These are phyloP conservation scores for Campoplex nolae DNA, from an alignment of 2,888 invertebrate genomes.

Conservation along the genomic window DNA sequence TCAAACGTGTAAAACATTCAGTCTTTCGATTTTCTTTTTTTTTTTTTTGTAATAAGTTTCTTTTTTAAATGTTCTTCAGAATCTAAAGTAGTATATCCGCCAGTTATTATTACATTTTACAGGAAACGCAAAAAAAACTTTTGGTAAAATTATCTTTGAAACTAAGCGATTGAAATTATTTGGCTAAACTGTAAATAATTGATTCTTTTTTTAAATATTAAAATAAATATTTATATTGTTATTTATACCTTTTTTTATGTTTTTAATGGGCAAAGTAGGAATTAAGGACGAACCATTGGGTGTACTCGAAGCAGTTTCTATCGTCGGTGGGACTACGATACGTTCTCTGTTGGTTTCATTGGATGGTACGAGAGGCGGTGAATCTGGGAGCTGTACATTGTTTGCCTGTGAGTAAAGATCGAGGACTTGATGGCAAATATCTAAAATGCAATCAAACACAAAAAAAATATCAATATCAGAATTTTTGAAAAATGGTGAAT, in stretches of 20 bases:
- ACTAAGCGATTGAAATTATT: no score
- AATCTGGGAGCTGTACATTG: slow-evolving; percentile 87
- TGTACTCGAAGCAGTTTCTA: slow-evolving; percentile 78
- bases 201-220: not conserved
- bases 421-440: slow-evolving; percentile 97
- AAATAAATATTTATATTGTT: not conserved
- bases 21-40: no score
- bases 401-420: slow-evolving; percentile 95
- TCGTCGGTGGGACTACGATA: slow-evolving; percentile 73
- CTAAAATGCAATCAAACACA: slow-evolving; percentile 91
- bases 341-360: slow-evolving; percentile 79
- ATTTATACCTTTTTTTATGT: not conserved
- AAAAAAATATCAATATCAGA: slow-evolving; percentile 62
- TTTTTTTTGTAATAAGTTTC: not conserved
- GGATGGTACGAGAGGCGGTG: slow-evolving; percentile 88
- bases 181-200: not conserved
- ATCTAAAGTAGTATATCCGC: no score
- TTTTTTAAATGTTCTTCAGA: not conserved
- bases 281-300: slow-evolving; percentile 77
- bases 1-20: not conserved
- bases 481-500: not conserved
- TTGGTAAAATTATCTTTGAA: no score
- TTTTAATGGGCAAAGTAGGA: slow-evolving; percentile 13
- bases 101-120: no score
- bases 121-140: no score